A percentile compares a stretch with the other conserved stretches of the same genome.
Conservation (phyloP, 2,888 invertebrate species). For the Pammene aurita region DNA sequence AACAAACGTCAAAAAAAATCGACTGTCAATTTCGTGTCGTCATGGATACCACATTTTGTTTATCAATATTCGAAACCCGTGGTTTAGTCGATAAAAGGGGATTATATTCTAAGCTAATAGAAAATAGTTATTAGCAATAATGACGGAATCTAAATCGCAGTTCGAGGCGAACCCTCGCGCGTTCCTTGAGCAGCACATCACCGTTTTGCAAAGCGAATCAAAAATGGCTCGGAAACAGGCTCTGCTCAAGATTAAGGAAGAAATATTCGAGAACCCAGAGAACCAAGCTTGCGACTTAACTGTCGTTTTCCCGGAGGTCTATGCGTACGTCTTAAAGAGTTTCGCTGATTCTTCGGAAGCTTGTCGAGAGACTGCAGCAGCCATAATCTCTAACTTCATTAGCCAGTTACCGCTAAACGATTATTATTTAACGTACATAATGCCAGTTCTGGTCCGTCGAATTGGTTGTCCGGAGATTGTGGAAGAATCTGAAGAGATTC, state of each 20-base stretch:
- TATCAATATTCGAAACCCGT: conserved; percentile 50
- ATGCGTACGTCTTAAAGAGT: conserved; percentile 73
- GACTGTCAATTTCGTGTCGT: conserved; percentile 51
- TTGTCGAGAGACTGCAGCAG: conserved; percentile 84
- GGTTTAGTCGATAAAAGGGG: conserved; percentile 43
- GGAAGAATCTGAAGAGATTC: conserved; percentile 90
- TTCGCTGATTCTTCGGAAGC: conserved; percentile 84
- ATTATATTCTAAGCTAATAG: background rate
- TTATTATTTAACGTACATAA: conserved; percentile 88
- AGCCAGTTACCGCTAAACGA: conserved; percentile 85
- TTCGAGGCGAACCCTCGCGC: conserved; percentile 66
- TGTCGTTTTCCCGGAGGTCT: conserved; percentile 66
- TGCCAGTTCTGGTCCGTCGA: conserved; percentile 89
- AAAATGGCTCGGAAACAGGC: conserved; percentile 83
- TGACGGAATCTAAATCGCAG: conserved; percentile 58
- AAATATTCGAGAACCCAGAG: conserved; percentile 69
- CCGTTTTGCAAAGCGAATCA: conserved; percentile 83
- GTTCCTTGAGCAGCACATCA: conserved; percentile 65
- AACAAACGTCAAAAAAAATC: background rate
- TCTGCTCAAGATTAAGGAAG: conserved; percentile 79
- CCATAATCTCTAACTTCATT: conserved; percentile 82
- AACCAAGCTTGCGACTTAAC: conserved; percentile 69
- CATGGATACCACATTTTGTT: conserved; percentile 70
- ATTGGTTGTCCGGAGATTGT: conserved; percentile 89
- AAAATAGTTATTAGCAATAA: conserved; percentile 46